Evolutionary conservation across 2,113 vertebrate species (phyloP), one percentile per base, ranked within the genome.

Genomic region (Anhinga rufa): DNA sequence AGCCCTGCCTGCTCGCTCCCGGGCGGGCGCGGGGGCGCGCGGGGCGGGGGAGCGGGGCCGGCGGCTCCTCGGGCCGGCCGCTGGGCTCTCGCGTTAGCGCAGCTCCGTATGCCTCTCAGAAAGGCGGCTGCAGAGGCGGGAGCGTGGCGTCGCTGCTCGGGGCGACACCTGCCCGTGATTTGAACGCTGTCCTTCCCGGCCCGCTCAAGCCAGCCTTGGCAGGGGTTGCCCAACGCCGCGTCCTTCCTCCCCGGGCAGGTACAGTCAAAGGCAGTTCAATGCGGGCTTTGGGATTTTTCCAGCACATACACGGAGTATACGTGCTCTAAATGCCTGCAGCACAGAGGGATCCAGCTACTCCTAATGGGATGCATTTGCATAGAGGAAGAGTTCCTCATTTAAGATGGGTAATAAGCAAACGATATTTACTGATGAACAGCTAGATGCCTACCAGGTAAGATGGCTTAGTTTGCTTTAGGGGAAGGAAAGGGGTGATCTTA

Each of bases 331-430:
- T 99, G 99, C 98, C 98, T 98, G 92, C 96, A 77, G 88, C 58
- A 98, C 97, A 95, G 96, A 97, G 97, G 92, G 97, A 97, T 97
- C 96, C 98, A 71, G 72, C 98, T 97, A 94, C 97, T 97, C 93
- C 98, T 95, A 96, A 98, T 98, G 98, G 98, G 97, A 98, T 98
- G 98, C 97, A 97, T 98, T 97, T 98, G 94, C 97, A 95, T 86
- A 97, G 97, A 89, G 97, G 95, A 90, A 98, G 98, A 92, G 97
- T 97, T 89, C 97, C 97, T 98, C 98, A 95, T 97, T 92, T 98
- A 99, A 98, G 97, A 99, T 99, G 99, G 99, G 99, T 75, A 99
- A 99, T 98, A 99, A 99, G 95, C 99, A 99, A 97, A 99, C 99
- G 17, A 99, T 99, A 97, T 99, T 99, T 98, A 99, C 99, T 80